These are phyloP conservation scores for Callipepla squamata DNA, from an alignment of 2,113 vertebrate genomes.

Conservation along the genomic window DNA sequence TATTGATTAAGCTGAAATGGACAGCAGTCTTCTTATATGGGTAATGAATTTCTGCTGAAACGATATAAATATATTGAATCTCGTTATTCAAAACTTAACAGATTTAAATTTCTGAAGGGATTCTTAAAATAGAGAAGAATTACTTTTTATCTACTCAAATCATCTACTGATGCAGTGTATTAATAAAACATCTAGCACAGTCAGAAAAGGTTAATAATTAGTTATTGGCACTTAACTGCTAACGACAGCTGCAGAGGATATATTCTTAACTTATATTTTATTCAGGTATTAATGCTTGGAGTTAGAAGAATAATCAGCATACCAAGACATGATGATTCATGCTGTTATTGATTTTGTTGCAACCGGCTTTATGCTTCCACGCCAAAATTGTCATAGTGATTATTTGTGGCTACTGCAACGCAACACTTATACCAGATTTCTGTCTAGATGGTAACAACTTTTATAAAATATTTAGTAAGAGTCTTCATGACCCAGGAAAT, in stretches of 20 bases:
- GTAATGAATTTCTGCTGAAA: neutral
- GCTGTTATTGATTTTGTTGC: slow-evolving; percentile 47
- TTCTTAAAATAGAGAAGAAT: neutral
- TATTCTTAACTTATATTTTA: slow-evolving; percentile 44
- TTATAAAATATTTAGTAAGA: slow-evolving; percentile 47
- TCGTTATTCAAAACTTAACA: neutral
- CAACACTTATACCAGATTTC: slow-evolving; percentile 22
- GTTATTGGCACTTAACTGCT: slow-evolving; percentile 18
- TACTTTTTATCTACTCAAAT: neutral
- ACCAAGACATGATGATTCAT: slow-evolving; percentile 40
- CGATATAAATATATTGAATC: neutral
- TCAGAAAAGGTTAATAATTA: slow-evolving; percentile 41
- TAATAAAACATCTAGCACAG: slow-evolving; percentile 44
- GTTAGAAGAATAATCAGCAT: slow-evolving; percentile 43
- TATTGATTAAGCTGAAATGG: neutral
- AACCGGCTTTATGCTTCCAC: slow-evolving; percentile 20
- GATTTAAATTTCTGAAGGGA: neutral
- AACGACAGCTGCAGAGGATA: slow-evolving; percentile 17
- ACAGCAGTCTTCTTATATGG: neutral
- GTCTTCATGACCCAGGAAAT: neutral
- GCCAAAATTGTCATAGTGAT: slow-evolving; percentile 42
- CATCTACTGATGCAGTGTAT: neutral
- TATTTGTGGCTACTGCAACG: slow-evolving; percentile 28
- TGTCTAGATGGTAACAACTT: slow-evolving; percentile 50
- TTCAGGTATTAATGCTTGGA: slow-evolving; percentile 45